Percentiles rank a stretch among this genome's conserved stretches.
These are phyloP conservation scores for Galemys pyrenaicus DNA, from an alignment of 2,113 vertebrate genomes.

Conservation along the genomic window DNA sequence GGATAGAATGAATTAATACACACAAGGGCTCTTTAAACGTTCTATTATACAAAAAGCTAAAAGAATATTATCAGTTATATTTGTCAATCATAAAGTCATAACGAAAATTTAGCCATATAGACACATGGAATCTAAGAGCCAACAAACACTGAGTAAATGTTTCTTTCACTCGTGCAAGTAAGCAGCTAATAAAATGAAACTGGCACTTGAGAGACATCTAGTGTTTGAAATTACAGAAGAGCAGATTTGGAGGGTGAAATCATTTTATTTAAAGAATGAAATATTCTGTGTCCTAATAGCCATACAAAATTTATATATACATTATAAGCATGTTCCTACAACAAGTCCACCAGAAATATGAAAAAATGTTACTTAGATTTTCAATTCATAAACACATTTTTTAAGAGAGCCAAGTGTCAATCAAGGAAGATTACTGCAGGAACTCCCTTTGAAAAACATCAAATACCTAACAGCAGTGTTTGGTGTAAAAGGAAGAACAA, in stretches of 20 bases:
- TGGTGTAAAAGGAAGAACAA: not conserved
- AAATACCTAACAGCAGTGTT: not conserved
- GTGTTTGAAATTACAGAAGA: slow-evolving; percentile 32
- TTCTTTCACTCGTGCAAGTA: not conserved
- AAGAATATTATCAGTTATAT: not conserved
- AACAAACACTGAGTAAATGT: not conserved
- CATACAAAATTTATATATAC: not conserved
- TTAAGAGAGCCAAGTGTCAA: not conserved
- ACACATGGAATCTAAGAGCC: not conserved
- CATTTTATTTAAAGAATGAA: not conserved
- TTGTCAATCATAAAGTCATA: not conserved
- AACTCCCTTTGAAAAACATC: not conserved
- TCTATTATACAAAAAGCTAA: not conserved
- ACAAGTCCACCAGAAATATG: not conserved
- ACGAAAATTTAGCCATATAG: not conserved
- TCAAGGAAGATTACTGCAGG: not conserved
- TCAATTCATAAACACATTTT: not conserved
- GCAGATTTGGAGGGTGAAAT: not conserved
- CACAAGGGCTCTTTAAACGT: not conserved
- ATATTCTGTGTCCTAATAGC: not conserved
- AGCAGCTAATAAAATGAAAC: not conserved
- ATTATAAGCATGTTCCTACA: not conserved
- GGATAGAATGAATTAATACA: not conserved
- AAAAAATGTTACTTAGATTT: not conserved
- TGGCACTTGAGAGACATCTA: slow-evolving; percentile 68